phyloP scores from a whole-genome alignment of 2,797 vertebrate species.

The Phrynocephalus guinanensis region DNA sequence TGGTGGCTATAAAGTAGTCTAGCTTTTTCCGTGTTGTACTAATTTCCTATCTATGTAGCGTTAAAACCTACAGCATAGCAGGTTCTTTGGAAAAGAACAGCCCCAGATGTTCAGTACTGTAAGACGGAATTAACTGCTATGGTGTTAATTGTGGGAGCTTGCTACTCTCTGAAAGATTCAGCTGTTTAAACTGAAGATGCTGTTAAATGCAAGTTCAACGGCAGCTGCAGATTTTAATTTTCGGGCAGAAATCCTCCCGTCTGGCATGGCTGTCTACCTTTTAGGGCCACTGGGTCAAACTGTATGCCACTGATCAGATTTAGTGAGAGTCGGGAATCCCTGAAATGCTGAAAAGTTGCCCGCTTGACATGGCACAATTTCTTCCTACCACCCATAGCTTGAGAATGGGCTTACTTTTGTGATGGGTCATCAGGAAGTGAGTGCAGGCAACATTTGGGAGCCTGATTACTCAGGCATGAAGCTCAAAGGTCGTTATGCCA shows the following conservation, averaged over 20 bases:
- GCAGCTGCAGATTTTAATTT: conserved; percentile 1
- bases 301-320: too few relatives aligned
- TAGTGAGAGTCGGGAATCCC: too few relatives aligned
- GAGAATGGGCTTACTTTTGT: too few relatives aligned
- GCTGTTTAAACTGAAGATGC: neutral
- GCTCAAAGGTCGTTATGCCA: too few relatives aligned
- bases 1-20: too few relatives aligned
- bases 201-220: neutral
- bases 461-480: too few relatives aligned
- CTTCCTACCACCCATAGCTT: too few relatives aligned
- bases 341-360: too few relatives aligned
- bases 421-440: too few relatives aligned
- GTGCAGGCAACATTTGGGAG: too few relatives aligned
- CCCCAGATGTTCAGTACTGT: neutral
- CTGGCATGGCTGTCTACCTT: neutral
- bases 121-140: neutral
- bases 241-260: neutral
- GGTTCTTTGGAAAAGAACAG: neutral
- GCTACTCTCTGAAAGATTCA: neutral
- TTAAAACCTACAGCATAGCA: neutral
- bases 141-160: neutral
- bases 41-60: neutral
- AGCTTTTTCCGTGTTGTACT: neutral
- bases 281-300: neutral
- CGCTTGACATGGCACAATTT: too few relatives aligned